Percentiles rank a stretch among this genome's conserved stretches.
These are phyloP conservation scores for Gobio gobio DNA, from an alignment of 2,113 vertebrate genomes.

Conservation along the genomic window DNA sequence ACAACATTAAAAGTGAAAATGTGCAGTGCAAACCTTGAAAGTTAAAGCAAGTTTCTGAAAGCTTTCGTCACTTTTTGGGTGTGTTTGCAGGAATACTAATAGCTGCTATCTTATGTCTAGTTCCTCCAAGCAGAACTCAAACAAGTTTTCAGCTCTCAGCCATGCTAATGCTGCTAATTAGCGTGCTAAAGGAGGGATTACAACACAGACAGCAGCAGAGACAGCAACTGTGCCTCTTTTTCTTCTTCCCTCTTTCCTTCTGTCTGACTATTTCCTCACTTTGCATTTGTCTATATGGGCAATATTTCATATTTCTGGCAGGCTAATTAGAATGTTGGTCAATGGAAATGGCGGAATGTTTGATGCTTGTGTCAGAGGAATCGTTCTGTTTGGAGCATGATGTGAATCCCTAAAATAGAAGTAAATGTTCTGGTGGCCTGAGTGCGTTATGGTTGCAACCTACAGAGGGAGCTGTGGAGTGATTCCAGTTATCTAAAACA, in stretches of 20 bases:
- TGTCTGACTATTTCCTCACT: conserved; percentile 45
- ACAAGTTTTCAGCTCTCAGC: not conserved
- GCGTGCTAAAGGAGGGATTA: conserved; percentile 32
- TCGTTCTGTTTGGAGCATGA: conserved; percentile 50
- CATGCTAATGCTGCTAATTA: conserved; percentile 48
- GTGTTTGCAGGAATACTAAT: conserved; percentile 26
- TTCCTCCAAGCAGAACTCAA: conserved; percentile 26
- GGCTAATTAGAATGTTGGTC: conserved; percentile 67
- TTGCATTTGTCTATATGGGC: not conserved
- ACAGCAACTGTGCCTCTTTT: not conserved
- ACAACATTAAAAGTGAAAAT: not conserved
- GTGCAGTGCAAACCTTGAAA: not conserved
- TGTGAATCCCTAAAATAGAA: conserved; percentile 8
- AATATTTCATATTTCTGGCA: conserved; percentile 27
- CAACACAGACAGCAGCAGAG: conserved; percentile 19
- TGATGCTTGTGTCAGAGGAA: conserved; percentile 59
- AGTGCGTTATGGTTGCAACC: not conserved
- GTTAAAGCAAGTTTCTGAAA: not conserved
- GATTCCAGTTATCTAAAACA: not conserved
- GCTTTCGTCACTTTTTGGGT: not conserved
- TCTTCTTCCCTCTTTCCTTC: conserved; percentile 55
- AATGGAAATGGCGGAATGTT: conserved; percentile 53
- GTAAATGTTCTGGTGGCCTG: not conserved
- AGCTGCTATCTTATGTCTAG: not conserved
- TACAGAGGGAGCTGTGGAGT: conserved; percentile 29